Base-by-base conservation (phyloP, 2,888 invertebrate species). In the Palloptera scutellata region DNA sequence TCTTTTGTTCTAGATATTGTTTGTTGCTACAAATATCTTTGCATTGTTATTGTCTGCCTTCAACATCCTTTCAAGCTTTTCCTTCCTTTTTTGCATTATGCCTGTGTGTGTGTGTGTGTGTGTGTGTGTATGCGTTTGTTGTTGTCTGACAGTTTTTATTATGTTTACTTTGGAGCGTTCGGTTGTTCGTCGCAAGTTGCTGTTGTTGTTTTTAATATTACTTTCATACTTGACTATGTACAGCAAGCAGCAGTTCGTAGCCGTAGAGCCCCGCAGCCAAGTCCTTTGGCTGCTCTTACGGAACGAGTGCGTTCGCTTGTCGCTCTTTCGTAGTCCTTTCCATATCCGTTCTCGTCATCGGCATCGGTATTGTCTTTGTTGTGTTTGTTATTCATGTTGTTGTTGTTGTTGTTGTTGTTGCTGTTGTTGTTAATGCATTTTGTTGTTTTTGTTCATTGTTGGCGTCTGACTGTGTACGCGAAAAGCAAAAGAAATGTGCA, bases 1-100 rank as follows among this genome's bases (percentile, higher is more conserved):
- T 1, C 10, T 3, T 55, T 40, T 15, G 17, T 20, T 12, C 11
- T 30, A 17, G 43, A 12, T 54, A 64, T 64, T 64, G 64, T 64
- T 59, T 48, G 48, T 48, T 48, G 48, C 48, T 48, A n/a, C 15
- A n/a, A 13, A n/a, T 48, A 58, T 59, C 58, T 58, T 64, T 59
- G 64, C 58, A 59, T 64, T 64, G 64, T 64, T 59, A 64, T 64
- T 64, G 64, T 64, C 59, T 64, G 64, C 58, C 59, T 59, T 51
- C 51, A 51, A 57, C 59, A 58, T 64, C 64, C 64, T 58, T 52
- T 43, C 53, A 51, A 59, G 12, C 52, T 59, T 64, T 64, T 58
- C 58, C 58, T 13, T 48, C 48, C 48, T n/a, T 48, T 48, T 48
- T 48, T 11, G 8, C 5, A 5, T 48, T 5, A 5, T 48, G 48